phyloP scores from a whole-genome alignment of 2,113 vertebrate species.

The Zootoca vivipara region DNA sequence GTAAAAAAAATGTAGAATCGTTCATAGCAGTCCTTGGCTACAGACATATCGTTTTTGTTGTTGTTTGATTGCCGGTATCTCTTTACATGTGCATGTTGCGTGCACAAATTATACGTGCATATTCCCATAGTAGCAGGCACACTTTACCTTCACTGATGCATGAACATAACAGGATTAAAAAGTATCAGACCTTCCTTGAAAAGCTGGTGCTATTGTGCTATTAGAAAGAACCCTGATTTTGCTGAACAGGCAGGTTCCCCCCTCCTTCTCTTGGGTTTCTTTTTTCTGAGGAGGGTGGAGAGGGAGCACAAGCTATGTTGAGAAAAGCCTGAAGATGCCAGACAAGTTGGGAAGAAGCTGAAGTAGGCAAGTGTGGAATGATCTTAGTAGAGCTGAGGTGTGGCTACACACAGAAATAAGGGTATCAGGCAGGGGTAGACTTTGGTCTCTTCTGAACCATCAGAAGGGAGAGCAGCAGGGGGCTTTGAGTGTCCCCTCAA shows the following conservation, averaged over 20 bases:
- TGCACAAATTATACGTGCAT: background rate
- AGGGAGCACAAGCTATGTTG: conserved; percentile 29
- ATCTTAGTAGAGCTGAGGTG: conserved; percentile 13
- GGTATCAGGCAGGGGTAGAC: background rate
- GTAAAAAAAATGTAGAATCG: conserved; percentile 42
- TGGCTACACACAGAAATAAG: conserved; percentile 17
- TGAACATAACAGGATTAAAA: conserved; percentile 24
- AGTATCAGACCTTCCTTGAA: background rate
- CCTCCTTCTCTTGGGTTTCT: conserved; percentile 29
- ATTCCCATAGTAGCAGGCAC: conserved; percentile 20
- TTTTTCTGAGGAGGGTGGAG: conserved; percentile 8
- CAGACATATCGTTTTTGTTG: conserved; percentile 39
- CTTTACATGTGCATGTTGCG: background rate
- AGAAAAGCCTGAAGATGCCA: conserved; percentile 45
- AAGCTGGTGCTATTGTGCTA: conserved; percentile 15
- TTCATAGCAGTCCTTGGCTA: conserved; percentile 38
- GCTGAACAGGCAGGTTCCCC: conserved; percentile 41
- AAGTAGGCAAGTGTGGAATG: background rate
- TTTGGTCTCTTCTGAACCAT: background rate
- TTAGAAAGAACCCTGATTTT: conserved; percentile 36
- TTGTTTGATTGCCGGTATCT: background rate
- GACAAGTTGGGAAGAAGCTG: background rate
- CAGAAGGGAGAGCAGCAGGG: background rate
- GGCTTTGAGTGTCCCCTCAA: background rate
- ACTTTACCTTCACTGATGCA: background rate